These are phyloP conservation scores for Pantherophis guttatus DNA, from an alignment of 2,113 vertebrate genomes.

Conservation along the genomic window DNA sequence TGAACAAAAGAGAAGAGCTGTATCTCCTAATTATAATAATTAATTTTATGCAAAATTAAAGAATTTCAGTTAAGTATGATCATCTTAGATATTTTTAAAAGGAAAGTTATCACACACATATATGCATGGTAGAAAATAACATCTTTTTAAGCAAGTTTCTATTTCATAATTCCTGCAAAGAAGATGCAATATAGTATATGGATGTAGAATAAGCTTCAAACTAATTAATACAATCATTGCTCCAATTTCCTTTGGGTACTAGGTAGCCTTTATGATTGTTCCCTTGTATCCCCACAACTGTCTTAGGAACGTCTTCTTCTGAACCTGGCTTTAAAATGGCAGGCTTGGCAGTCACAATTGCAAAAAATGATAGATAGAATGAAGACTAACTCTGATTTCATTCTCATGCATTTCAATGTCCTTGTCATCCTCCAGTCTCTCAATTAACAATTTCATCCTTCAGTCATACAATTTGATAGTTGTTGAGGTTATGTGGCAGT, in stretches of 20 bases:
- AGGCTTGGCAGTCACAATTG: not conserved
- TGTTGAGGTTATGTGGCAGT: not conserved
- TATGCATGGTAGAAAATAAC: not conserved
- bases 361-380: not conserved
- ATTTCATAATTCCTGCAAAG: not conserved
- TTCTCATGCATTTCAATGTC: not conserved
- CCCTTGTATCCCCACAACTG: not conserved
- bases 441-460: not conserved
- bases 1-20: not conserved
- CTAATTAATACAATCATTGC: not conserved
- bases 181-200: not conserved
- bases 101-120: not conserved
- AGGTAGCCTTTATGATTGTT: not conserved
- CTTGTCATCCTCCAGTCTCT: not conserved
- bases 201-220: not conserved
- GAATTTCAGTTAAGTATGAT: not conserved
- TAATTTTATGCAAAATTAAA: not conserved
- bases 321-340: not conserved
- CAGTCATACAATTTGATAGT: not conserved
- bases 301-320: not conserved
- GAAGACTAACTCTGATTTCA: not conserved
- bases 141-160: not conserved
- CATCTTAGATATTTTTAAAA: not conserved
- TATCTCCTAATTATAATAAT: not conserved
- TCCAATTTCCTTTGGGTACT: not conserved